These are phyloP conservation scores for Tuberolachnus salignus DNA, from an alignment of 2,888 invertebrate species.

Conservation along the genomic window DNA sequence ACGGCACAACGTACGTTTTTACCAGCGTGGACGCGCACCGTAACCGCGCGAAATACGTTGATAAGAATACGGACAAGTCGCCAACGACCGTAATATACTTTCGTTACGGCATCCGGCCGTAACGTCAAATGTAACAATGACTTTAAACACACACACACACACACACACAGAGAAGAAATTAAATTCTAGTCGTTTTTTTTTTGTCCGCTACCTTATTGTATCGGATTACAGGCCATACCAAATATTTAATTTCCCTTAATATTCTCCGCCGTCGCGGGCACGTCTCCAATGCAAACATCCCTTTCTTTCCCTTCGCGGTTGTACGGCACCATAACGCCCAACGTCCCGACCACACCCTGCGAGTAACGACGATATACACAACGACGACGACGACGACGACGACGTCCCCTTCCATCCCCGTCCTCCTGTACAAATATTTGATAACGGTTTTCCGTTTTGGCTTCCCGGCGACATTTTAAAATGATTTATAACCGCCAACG, in stretches of 20 bases:
- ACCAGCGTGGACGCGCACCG: too few relatives aligned
- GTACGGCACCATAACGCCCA: slow-evolving; percentile 5
- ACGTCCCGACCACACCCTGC: slow-evolving; percentile 25
- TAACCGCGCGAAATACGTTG: too few relatives aligned
- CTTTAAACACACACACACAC: not conserved
- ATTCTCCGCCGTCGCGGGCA: slow-evolving; percentile 42
- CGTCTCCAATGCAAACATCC: slow-evolving; percentile 53
- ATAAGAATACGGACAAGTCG: not conserved
- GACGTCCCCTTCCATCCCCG: not conserved
- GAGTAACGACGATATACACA: slow-evolving; percentile 45
- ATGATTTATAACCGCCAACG: slow-evolving; percentile 53
- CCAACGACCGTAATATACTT: not conserved
- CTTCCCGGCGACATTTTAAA: slow-evolving; percentile 55
- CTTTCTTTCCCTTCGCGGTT: slow-evolving; percentile 8
- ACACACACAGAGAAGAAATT: not conserved
- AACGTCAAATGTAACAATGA: slow-evolving; percentile 6
- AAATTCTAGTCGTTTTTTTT: slow-evolving; percentile 30
- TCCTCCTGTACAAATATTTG: slow-evolving; percentile 55
- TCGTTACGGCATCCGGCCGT: not conserved
- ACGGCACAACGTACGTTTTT: too few relatives aligned
- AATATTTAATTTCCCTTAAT: slow-evolving; percentile 55
- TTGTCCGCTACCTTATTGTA: slow-evolving; percentile 44
- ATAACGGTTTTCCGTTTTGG: slow-evolving; percentile 57
- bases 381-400: not conserved
- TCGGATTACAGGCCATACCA: slow-evolving; percentile 44